Evolutionary conservation across 2,113 vertebrate species (phyloP).

Genomic region (Gobiocypris rarus): DNA sequence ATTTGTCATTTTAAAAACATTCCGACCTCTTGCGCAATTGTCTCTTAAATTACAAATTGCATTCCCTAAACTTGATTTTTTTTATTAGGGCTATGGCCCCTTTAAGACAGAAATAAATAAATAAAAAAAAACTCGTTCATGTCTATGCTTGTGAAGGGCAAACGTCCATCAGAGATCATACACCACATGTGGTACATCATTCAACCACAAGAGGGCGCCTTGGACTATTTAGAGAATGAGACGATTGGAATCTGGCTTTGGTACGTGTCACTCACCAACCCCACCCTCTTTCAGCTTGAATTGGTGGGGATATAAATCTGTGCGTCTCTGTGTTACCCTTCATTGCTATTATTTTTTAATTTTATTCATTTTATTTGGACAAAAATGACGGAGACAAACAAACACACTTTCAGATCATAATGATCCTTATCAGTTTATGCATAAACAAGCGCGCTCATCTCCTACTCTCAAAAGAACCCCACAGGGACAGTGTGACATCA

Average conservation of each 20-base stretch:
- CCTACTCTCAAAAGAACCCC: not conserved
- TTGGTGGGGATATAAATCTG: not conserved
- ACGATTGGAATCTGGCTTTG: not conserved
- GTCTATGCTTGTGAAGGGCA: not conserved
- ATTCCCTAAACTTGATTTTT: too few species aligned
- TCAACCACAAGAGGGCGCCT: slow-evolving; percentile 23
- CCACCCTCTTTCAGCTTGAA: not conserved
- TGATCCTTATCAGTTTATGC: not conserved
- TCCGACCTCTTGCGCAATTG: not conserved
- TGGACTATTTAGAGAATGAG: not conserved
- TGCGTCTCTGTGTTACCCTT: not conserved
- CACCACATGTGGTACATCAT: not conserved
- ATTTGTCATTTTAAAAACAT: not conserved
- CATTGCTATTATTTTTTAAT: too few species aligned
- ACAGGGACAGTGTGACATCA: not conserved
- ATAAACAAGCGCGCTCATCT: not conserved
- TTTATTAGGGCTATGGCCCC: too few species aligned
- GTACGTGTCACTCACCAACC: not conserved
- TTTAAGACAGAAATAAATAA: not conserved
- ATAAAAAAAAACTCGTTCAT: not conserved
- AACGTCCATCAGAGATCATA: not conserved
- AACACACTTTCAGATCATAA: too few species aligned
- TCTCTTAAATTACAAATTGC: too few species aligned
- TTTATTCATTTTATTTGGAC: not conserved
- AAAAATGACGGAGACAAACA: not conserved